Conservation (phyloP, 2,888 invertebrate species). For the Leucophora obtusa region DNA sequence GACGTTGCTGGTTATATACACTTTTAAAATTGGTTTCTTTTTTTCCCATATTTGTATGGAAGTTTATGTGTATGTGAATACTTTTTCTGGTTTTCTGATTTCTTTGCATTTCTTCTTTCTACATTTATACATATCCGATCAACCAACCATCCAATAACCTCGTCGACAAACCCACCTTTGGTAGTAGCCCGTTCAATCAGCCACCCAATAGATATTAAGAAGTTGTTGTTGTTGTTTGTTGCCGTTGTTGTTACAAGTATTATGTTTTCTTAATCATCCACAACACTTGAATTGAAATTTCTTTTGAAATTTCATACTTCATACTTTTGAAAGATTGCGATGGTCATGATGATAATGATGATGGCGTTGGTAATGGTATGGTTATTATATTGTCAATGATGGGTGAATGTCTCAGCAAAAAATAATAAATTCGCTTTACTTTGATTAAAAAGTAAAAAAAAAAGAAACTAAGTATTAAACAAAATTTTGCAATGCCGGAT, state of each 20-base stretch:
- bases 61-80: constrained; percentile 15
- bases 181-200: neutral
- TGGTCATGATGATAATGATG: constrained; percentile 30
- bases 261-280: constrained; percentile 11
- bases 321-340: neutral
- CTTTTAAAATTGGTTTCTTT: constrained; percentile 56
- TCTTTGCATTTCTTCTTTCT: constrained; percentile 56
- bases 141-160: neutral
- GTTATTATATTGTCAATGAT: constrained; percentile 55
- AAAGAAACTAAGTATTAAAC: constrained; percentile 27
- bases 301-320: constrained; percentile 49
- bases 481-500: constrained; percentile 58
- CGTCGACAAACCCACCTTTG: constrained; percentile 23
- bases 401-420: constrained; percentile 50
- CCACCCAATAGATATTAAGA: constrained; percentile 29
- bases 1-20: constrained; percentile 67
- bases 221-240: constrained; percentile 9
- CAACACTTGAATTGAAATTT: constrained; percentile 39
- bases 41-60: constrained; percentile 47
- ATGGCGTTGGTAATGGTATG: constrained; percentile 10
- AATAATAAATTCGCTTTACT: constrained; percentile 40
- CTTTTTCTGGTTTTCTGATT: constrained; percentile 62
- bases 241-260: neutral
- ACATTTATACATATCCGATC: neutral
- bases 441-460: constrained; percentile 22